phyloP scores from a whole-genome alignment of 2,113 vertebrate genomes.

The Triplophysa rosa region DNA sequence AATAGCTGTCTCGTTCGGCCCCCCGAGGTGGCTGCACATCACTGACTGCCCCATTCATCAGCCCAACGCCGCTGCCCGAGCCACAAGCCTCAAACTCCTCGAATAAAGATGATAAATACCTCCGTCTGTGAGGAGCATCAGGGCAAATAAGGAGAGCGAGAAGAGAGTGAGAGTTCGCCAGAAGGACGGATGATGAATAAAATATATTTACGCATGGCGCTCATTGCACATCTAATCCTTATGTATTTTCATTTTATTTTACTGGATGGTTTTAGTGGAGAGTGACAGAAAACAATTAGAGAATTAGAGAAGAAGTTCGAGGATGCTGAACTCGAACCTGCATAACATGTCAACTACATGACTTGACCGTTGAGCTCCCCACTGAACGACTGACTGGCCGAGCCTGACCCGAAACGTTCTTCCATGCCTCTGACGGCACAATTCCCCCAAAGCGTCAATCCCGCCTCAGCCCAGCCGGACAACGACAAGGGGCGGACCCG shows the following conservation, averaged over 20 bases:
- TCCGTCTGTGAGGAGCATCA: conserved; percentile 49
- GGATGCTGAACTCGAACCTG: no score
- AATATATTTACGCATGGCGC: not conserved
- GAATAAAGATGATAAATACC: conserved; percentile 76
- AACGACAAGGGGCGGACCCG: conserved; percentile 55
- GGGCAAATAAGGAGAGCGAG: conserved; percentile 52
- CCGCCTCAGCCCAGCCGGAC: conserved; percentile 2
- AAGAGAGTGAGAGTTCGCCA: conserved; percentile 48
- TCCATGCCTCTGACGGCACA: conserved; percentile 51
- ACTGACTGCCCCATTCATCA: conserved; percentile 75
- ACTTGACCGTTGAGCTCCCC: conserved; percentile 27
- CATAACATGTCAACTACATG: not conserved
- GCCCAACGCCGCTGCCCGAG: conserved; percentile 52
- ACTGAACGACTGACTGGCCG: not conserved
- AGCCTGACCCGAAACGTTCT: not conserved
- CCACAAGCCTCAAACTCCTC: conserved; percentile 67
- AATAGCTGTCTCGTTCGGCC: conserved; percentile 77
- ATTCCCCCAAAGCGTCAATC: conserved; percentile 59
- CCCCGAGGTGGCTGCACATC: conserved; percentile 76
- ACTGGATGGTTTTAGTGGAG: not conserved
- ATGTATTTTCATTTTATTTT: no score
- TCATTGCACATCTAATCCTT: no score
- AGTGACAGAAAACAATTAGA: no score
- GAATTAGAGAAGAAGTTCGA: no score
- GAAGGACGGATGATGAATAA: conserved; percentile 19